These are phyloP conservation scores for Platysternon megacephalum DNA, from an alignment of 2,113 vertebrate genomes.

Conservation along the genomic window DNA sequence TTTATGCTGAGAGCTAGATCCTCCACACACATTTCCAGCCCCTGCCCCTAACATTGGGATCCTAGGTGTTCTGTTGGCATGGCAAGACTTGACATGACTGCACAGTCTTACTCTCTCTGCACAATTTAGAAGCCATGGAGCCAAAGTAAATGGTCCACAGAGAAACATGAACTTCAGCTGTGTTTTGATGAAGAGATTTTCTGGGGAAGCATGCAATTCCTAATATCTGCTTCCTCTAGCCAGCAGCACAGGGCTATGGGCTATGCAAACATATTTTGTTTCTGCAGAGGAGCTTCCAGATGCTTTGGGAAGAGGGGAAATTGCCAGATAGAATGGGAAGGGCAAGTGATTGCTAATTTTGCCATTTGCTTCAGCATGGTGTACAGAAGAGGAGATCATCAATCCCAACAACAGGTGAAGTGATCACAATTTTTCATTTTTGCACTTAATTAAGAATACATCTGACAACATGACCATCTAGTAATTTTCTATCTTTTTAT, in stretches of 20 bases:
- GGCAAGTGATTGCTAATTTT: neutral
- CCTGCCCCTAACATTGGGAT: neutral
- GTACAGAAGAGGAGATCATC: neutral
- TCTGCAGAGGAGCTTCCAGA: neutral
- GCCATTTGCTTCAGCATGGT: neutral
- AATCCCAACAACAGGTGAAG: neutral
- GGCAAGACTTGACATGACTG: neutral
- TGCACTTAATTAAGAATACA: neutral
- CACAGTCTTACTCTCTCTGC: neutral
- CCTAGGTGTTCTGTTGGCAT: neutral
- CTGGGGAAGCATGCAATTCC: neutral
- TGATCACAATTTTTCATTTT: neutral
- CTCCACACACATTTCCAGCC: neutral
- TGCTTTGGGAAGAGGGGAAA: neutral
- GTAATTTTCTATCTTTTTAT: neutral
- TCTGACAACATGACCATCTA: neutral
- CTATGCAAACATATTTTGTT: rapidly evolving
- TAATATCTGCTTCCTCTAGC: neutral
- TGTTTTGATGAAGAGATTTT: neutral
- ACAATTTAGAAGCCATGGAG: neutral
- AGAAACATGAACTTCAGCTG: neutral
- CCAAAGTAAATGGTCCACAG: rapidly evolving
- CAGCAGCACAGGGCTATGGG: neutral
- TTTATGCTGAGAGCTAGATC: neutral
- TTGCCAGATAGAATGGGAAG: neutral